Base-by-base conservation (phyloP, 2,113 vertebrate genomes). In the Trematocara variabile region DNA sequence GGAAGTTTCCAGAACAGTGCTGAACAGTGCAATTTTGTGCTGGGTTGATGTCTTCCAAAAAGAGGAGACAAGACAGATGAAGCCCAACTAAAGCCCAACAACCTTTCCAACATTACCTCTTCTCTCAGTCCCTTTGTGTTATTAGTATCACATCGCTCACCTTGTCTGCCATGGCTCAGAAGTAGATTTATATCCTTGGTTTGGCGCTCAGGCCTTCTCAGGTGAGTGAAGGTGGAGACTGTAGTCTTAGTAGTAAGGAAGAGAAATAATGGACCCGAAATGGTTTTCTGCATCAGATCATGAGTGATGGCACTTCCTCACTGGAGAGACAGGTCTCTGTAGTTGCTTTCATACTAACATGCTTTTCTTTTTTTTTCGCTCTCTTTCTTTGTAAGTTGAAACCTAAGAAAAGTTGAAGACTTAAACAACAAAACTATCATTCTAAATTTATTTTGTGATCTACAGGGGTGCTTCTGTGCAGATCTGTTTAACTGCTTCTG, bases 101-200 rank as follows among this genome's bases (percentile, higher is more conserved):
- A 77, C 60, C 30, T 86, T 78, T 79, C 73, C 53, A 73, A 73
- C 73, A 55, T 80, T 87, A 83, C 58, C 80, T 81, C 39, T 83
- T 84, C 81, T 80, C 85, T 84, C 75, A 52, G 88, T 73, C 53
- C 68, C 80, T 88, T 25, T 46, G 80, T 88, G 84, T 87, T 87
- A 82, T 91, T 90, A 85, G 84, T 87, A 90, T 90, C 86, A 85
- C 88, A 90, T 89, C 13, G 63, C 85, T 94, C 85, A 91, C 85
- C 90, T 92, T 39, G 78, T 93, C 84, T 87, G 77, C 83, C 53
- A 54, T 83, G 68, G 86, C 89, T 86, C 85, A 81, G 65, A 86
- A 77, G 80, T 83, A 88, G 91, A 93, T 95, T 92, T 92, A 93
- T 95, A 81, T 91, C 81, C 89, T 93, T 58, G 86, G 87, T 90